Percentiles rank a stretch among this genome's conserved stretches.
Conservation (phyloP, 2,888 invertebrate genomes). For the Chrysolina americana region DNA sequence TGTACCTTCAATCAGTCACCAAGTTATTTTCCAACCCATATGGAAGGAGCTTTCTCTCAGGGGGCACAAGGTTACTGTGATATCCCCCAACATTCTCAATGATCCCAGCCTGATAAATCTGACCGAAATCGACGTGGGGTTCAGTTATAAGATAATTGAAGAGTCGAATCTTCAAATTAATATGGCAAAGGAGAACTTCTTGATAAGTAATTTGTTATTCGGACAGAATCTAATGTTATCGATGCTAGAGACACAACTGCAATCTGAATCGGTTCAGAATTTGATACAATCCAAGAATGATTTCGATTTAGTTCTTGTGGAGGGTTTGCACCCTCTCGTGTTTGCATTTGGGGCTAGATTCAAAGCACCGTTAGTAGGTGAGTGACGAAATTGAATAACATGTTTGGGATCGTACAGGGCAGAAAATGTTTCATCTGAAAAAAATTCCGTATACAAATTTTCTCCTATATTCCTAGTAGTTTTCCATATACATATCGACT, state of each 20-base stretch:
- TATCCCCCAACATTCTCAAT: conserved; percentile 68
- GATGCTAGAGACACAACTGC: conserved; percentile 4
- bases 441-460: too few species aligned
- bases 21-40: conserved; percentile 69
- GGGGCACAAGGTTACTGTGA: conserved; percentile 70
- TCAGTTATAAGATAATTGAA: conserved; percentile 57
- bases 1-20: conserved; percentile 71
- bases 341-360: conserved; percentile 40
- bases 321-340: conserved; percentile 40
- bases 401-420: too few species aligned
- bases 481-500: too few species aligned
- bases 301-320: conserved; percentile 42
- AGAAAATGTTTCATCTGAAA: too few species aligned
- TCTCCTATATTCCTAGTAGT: too few species aligned
- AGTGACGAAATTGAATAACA: not conserved
- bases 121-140: conserved; percentile 66
- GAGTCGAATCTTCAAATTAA: conserved; percentile 21
- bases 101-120: conserved; percentile 65
- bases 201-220: not conserved
- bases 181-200: conserved; percentile 23
- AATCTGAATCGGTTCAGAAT: conserved; percentile 19
- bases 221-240: not conserved
- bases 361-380: conserved; percentile 41
- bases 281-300: conserved; percentile 7
- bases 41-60: conserved; percentile 68